Conservation (phyloP, 2,888 invertebrate genomes). For the Mythimna loreyi region DNA sequence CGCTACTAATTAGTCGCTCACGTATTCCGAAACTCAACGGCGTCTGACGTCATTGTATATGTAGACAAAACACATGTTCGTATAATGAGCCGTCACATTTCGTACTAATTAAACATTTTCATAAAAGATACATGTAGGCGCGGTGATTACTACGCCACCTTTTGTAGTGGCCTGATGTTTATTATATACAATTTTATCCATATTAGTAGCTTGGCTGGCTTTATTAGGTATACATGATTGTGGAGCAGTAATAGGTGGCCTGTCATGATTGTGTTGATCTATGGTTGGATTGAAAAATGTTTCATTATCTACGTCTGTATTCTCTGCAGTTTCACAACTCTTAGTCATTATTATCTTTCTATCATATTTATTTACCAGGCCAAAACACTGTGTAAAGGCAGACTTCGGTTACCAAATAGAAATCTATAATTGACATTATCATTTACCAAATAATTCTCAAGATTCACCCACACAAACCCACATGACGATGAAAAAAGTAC, state of each 20-base stretch:
- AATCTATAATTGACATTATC: no score
- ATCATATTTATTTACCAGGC: no score
- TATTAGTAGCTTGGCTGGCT: conserved; percentile 27
- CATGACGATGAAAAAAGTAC: no score
- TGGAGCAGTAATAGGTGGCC: conserved; percentile 13
- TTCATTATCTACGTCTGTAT: background rate
- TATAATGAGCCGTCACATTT: conserved; percentile 22
- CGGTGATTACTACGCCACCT: conserved; percentile 20
- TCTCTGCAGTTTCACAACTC: conserved; percentile 6
- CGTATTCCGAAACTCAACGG: conserved; percentile 27
- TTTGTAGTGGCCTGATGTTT: conserved; percentile 39
- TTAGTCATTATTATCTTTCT: background rate
- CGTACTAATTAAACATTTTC: conserved; percentile 43
- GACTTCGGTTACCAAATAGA: no score
- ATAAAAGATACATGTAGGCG: conserved; percentile 30
- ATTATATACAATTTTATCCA: conserved; percentile 39
- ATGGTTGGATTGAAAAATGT: background rate
- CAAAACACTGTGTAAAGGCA: no score
- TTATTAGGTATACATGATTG: conserved; percentile 21
- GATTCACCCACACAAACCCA: no score
- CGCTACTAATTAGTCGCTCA: conserved; percentile 44
- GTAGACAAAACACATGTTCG: conserved; percentile 40
- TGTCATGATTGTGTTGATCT: conserved; percentile 17
- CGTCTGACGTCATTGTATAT: conserved; percentile 16
- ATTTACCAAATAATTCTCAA: no score